Percentiles rank a stretch among this genome's conserved stretches.
Evolutionary conservation across 2,888 invertebrate genomes (phyloP).

Genomic region (Hermaeophaga mercurialis): DNA sequence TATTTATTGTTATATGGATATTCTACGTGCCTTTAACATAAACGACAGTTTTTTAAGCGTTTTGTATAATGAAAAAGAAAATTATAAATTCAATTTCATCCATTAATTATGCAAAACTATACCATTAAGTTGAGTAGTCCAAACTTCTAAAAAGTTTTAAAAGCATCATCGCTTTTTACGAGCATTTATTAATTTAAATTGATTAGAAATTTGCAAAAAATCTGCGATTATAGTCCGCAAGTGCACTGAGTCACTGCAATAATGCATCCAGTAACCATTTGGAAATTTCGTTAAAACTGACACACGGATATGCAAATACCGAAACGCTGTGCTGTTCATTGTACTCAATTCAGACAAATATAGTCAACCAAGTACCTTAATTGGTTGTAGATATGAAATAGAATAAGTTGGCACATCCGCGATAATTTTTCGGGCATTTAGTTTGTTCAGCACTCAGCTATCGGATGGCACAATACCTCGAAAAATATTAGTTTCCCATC

Average conservation of each 20-base stretch:
- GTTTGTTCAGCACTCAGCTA: conserved; percentile 26
- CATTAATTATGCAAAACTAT: too few relatives aligned
- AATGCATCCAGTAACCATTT: background rate
- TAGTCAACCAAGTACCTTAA: conserved; percentile 37
- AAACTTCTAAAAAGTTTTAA: too few relatives aligned
- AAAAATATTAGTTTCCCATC: background rate
- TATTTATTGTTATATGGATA: background rate
- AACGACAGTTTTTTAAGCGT: background rate
- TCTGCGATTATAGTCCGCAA: too few relatives aligned
- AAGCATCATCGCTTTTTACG: too few relatives aligned
- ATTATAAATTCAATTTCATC: too few relatives aligned
- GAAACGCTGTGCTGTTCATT: conserved; percentile 26
- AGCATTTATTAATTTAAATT: too few relatives aligned
- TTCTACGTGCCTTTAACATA: background rate
- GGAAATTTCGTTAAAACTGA: background rate
- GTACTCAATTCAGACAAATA: conserved; percentile 37
- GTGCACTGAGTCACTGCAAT: background rate
- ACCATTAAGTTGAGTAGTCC: too few relatives aligned
- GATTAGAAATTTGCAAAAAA: too few relatives aligned
- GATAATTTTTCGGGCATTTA: conserved; percentile 37
- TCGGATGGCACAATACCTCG: background rate
- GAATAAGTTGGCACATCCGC: conserved; percentile 38
- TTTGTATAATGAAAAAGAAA: too few relatives aligned
- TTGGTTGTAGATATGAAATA: conserved; percentile 38
- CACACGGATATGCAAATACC: background rate